phyloP scores from a whole-genome alignment of 2,888 invertebrate species.

The Acanthosepion lycidas region DNA sequence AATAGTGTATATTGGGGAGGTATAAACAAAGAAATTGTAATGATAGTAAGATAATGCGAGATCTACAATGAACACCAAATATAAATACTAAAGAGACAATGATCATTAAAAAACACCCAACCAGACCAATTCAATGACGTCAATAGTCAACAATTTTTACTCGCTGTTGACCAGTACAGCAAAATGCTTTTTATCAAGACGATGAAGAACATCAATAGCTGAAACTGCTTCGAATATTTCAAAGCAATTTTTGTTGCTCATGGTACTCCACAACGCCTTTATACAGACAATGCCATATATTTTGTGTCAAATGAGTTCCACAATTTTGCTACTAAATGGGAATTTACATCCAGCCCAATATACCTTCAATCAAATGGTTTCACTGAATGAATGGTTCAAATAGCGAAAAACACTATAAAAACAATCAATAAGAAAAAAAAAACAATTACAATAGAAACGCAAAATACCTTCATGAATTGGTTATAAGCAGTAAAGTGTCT shows the following conservation, averaged over 20 bases:
- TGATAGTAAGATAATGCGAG: neutral
- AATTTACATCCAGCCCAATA: neutral
- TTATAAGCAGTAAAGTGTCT: no score
- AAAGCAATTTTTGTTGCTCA: neutral
- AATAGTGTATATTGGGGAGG: neutral
- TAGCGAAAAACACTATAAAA: no score
- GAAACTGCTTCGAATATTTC: neutral
- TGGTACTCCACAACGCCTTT: neutral
- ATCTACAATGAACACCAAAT: neutral
- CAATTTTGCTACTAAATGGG: neutral
- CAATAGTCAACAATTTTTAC: neutral
- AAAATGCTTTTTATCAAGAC: neutral
- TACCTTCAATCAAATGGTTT: neutral
- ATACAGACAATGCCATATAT: neutral
- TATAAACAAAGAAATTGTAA: neutral
- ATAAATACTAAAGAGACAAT: neutral
- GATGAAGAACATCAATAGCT: neutral
- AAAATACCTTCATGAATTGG: no score
- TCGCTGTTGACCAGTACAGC: neutral
- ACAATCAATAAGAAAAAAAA: no score
- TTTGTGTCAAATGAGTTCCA: constrained; percentile 37
- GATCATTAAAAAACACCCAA: constrained; percentile 3
- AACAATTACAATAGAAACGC: no score
- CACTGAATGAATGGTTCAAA: neutral
- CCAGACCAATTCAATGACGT: neutral